Evolutionary conservation across 2,888 invertebrate species (phyloP).

Genomic region (Drosophila colorata): DNA sequence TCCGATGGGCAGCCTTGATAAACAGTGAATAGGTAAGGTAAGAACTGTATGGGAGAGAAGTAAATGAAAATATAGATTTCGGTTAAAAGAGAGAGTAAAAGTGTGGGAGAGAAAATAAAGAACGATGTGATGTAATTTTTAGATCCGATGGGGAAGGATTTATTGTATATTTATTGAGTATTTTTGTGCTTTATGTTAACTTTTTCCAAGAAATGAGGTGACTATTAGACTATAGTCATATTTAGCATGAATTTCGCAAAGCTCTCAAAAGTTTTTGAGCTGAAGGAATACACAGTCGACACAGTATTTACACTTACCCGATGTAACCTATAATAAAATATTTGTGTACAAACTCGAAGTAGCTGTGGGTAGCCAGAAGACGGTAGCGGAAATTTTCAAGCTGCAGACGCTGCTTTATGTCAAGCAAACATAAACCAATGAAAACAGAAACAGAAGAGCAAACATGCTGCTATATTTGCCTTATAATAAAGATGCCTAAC

Average conservation of each 20-base stretch:
- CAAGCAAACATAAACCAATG: slow-evolving; percentile 23
- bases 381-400: background rate
- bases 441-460: slow-evolving; percentile 21
- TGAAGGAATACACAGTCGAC: background rate
- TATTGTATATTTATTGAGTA: too few species aligned
- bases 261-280: background rate
- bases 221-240: background rate
- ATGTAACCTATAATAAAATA: slow-evolving; percentile 1
- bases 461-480: slow-evolving; percentile 43
- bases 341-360: background rate
- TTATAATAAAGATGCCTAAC: slow-evolving; percentile 33
- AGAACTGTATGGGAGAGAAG: too few species aligned
- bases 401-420: slow-evolving; percentile 8
- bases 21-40: too few species aligned
- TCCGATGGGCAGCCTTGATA: too few species aligned
- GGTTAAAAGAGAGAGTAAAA: too few species aligned
- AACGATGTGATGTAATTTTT: too few species aligned
- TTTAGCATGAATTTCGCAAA: background rate
- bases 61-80: too few species aligned
- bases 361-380: background rate
- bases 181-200: too few species aligned
- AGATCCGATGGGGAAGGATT: too few species aligned
- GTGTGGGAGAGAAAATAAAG: too few species aligned
- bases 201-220: too few species aligned
- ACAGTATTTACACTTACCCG: background rate